phyloP scores from a whole-genome alignment of 2,888 invertebrate species.

The Carpatolechia fugitivella region DNA sequence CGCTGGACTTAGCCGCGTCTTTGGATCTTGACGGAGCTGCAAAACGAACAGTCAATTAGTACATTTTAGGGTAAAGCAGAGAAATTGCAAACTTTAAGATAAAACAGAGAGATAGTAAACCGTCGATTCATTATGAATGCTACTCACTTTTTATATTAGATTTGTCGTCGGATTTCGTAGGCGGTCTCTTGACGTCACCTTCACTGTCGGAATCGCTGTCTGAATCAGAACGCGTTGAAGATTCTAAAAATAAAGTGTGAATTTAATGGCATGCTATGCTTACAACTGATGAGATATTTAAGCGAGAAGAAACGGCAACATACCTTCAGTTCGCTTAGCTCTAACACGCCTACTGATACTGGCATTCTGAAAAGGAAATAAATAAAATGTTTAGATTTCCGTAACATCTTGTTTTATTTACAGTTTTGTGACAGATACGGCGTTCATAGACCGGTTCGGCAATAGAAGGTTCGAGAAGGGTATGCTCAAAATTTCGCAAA shows the following conservation, averaged over 20 bases:
- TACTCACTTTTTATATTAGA: slow-evolving; percentile 52
- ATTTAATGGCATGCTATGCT: not conserved
- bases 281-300: not conserved
- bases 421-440: too few species aligned
- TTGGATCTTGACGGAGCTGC: slow-evolving; percentile 51
- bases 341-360: slow-evolving; percentile 62
- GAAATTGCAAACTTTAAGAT: too few species aligned
- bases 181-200: slow-evolving; percentile 59
- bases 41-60: slow-evolving; percentile 10
- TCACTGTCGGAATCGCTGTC: slow-evolving; percentile 78
- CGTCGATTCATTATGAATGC: too few species aligned
- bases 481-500: too few species aligned
- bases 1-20: slow-evolving; percentile 61
- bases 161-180: slow-evolving; percentile 66
- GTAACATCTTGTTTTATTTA: too few species aligned
- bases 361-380: slow-evolving; percentile 64
- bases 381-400: too few species aligned
- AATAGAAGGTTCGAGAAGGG: too few species aligned
- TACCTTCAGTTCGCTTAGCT: slow-evolving; percentile 67
- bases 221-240: slow-evolving; percentile 65
- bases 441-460: too few species aligned
- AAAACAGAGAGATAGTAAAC: too few species aligned
- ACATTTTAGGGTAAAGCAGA: too few species aligned
- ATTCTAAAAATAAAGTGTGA: slow-evolving; percentile 35
- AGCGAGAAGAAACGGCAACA: not conserved